A percentile compares a stretch with the other conserved stretches of the same genome.
phyloP scores from a whole-genome alignment of 2,888 invertebrate species.

The Cetonia aurata region DNA sequence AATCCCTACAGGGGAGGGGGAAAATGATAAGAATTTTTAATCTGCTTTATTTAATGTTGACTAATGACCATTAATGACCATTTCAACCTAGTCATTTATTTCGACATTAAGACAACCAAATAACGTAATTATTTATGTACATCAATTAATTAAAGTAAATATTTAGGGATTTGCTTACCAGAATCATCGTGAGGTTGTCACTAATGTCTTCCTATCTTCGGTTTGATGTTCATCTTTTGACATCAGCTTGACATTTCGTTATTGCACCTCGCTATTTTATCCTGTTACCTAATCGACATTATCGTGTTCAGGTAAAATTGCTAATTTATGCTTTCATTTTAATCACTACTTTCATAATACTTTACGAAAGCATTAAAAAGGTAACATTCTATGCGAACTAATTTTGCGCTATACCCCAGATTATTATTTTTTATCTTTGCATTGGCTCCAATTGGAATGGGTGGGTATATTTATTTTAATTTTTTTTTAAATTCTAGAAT shows the following conservation, averaged over 20 bases:
- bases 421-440: no score
- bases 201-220: neutral
- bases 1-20: neutral
- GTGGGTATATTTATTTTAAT: neutral
- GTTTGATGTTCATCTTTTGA: neutral
- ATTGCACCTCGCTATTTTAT: conserved; percentile 29
- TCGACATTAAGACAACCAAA: no score
- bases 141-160: neutral
- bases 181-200: conserved; percentile 1
- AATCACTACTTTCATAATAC: no score
- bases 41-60: no score
- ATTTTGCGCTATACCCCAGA: no score
- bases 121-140: neutral
- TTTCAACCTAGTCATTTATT: no score
- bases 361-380: no score
- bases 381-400: no score
- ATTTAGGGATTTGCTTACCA: neutral
- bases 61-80: no score
- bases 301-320: conserved; percentile 27
- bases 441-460: neutral
- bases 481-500: conserved; percentile 41
- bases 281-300: conserved; percentile 43
- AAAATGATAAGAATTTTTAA: no score
- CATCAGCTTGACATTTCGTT: neutral
- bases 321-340: neutral